Conservation (phyloP, 1,140 invertebrate genomes). For the Gerris buenoi region DNA sequence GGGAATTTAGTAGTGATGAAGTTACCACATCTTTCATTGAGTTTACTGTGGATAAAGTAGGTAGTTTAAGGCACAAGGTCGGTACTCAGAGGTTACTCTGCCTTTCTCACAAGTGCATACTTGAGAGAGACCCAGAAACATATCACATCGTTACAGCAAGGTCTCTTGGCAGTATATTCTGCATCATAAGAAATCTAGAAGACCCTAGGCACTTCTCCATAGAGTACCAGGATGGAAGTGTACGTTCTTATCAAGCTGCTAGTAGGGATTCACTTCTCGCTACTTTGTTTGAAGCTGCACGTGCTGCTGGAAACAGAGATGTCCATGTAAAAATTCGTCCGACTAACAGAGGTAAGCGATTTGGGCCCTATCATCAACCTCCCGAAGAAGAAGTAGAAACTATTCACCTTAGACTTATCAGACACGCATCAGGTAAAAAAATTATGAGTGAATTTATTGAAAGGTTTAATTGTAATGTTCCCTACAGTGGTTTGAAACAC, state of each 20-base stretch:
- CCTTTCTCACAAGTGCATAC: constrained; percentile 82
- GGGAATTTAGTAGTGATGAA: constrained; percentile 67
- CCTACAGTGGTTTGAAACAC: constrained; percentile 92
- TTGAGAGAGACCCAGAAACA: constrained; percentile 91
- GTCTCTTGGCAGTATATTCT: constrained; percentile 79
- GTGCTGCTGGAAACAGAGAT: constrained; percentile 90
- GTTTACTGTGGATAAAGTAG: constrained; percentile 80
- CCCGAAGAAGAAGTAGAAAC: constrained; percentile 93
- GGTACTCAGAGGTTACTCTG: constrained; percentile 77
- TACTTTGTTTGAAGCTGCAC: constrained; percentile 85
- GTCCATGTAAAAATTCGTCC: constrained; percentile 84
- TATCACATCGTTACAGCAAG: constrained; percentile 82
- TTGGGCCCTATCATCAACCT: constrained; percentile 71
- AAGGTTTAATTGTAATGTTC: constrained; percentile 91
- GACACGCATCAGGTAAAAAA: constrained; percentile 46
- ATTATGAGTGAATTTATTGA: constrained; percentile 30
- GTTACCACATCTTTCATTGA: constrained; percentile 81
- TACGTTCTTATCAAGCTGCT: constrained; percentile 71
- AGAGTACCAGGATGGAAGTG: constrained; percentile 85
- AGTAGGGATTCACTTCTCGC: constrained; percentile 86
- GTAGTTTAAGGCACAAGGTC: constrained; percentile 55
- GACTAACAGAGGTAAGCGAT: constrained; percentile 66
- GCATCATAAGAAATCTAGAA: constrained; percentile 70
- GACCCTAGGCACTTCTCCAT: constrained; percentile 89
- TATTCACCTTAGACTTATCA: constrained; percentile 66